Base-by-base conservation (phyloP, 1,140 invertebrate species). In the Wiebesia pumilae region DNA sequence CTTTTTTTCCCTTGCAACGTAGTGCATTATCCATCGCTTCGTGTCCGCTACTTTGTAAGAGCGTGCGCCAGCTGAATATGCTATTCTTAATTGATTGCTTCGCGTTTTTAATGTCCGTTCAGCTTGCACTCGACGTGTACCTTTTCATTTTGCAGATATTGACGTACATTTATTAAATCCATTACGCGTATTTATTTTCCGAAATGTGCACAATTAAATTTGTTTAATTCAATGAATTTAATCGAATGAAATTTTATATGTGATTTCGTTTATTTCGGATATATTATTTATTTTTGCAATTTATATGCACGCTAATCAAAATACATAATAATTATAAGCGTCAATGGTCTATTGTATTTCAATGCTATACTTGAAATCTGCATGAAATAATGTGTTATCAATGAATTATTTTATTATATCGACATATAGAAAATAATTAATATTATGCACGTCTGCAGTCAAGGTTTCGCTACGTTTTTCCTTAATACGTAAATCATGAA, bases 1-100 rank as follows among this genome's bases (percentile, higher is more conserved):
- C 43, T 4, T 35, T 65, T 43, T 43, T 35, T 27, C 43, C 54
- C 4, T 9, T 40, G 10, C 21, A 21, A 35, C 6, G 7, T 47
- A 21, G 4, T 4, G 47, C 24, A 81, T 65, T 81, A 81, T 67
- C 71, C 79, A n/a, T 19, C 3, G n/a, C 35, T 40, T 43, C 51
- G 51, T 84, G 73, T 84, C 71, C 27, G 73, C 82, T 84, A 77
- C 82, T 84, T 77, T 83, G 71, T 77, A 84, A 77, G 54, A 43
- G 21, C 83, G 47, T 75, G 33, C 30, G 69, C 33, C 21, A 71
- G 40, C 69, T 54, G 69, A 54, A 35, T 80, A 35, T 35, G 35
- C 33, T 62, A 21, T 47, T n/a, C 83, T 77, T 78, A 78, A 78
- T 84, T 84, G 73, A 84, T 84, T 43, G 73, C 30, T 19, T n/a